These are phyloP conservation scores for Neosilurus hyrtlii DNA, from an alignment of 2,797 vertebrate species.

Conservation along the genomic window DNA sequence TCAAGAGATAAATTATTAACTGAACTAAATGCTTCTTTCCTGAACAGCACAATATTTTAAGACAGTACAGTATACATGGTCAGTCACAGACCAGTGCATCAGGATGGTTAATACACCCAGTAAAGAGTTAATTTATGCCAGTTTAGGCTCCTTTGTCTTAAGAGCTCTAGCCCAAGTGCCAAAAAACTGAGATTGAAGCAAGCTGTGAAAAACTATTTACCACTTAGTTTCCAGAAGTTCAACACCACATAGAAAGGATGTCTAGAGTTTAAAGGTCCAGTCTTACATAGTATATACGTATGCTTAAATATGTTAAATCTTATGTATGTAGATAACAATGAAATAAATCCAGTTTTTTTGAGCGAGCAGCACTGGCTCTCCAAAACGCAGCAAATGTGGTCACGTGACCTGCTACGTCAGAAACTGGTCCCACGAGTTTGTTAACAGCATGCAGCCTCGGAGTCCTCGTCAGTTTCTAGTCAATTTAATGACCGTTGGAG, in stretches of 20 bases:
- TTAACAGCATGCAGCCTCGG: no score
- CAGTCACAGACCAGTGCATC: not conserved
- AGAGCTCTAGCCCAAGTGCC: slow-evolving; percentile 11
- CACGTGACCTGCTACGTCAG: no score
- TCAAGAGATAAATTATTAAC: slow-evolving; percentile 8
- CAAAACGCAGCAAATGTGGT: no score
- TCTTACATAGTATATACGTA: no score
- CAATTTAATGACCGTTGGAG: no score
- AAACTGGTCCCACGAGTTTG: no score
- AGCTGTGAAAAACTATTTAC: slow-evolving; percentile 7
- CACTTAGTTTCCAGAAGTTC: not conserved
- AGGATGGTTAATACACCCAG: not conserved
- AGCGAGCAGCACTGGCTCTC: no score
- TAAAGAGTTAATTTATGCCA: not conserved
- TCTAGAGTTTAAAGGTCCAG: not conserved
- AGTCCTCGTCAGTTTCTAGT: no score
- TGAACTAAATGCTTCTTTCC: slow-evolving; percentile 14
- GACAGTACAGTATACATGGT: not conserved
- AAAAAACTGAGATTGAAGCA: slow-evolving; percentile 16
- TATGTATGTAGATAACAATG: no score
- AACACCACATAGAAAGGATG: not conserved
- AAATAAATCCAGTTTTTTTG: no score
- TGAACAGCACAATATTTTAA: not conserved
- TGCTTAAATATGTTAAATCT: no score
- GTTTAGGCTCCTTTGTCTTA: not conserved